Conservation (phyloP, 2,888 invertebrate species). For the Drosophila cognata region DNA sequence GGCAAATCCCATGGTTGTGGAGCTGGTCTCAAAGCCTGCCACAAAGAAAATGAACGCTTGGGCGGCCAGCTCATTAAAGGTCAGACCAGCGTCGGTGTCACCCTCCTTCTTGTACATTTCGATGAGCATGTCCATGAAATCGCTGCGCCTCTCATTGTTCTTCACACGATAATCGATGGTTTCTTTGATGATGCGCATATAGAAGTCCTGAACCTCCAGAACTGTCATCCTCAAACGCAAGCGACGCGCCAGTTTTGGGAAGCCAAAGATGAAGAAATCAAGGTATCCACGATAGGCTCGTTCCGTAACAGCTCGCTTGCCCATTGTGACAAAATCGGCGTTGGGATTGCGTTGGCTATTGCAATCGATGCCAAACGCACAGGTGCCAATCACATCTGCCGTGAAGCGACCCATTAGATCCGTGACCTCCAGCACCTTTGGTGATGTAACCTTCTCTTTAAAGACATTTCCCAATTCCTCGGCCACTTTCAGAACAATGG, state of each 20-base stretch:
- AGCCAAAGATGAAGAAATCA: constrained; percentile 58
- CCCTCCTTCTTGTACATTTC: constrained; percentile 82
- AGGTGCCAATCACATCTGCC: constrained; percentile 86
- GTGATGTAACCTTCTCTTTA: constrained; percentile 43
- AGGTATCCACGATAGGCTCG: constrained; percentile 47
- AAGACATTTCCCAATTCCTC: constrained; percentile 78
- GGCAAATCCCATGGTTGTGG: constrained; percentile 87
- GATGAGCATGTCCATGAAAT: constrained; percentile 87
- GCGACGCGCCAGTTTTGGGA: constrained; percentile 54
- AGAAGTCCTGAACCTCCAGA: constrained; percentile 84
- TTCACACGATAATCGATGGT: constrained; percentile 63
- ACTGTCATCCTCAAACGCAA: constrained; percentile 53
- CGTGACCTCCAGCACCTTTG: constrained; percentile 66
- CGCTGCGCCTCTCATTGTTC: constrained; percentile 85
- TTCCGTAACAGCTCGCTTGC: constrained; percentile 61
- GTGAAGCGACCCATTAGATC: constrained; percentile 85
- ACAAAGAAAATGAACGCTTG: constrained; percentile 81
- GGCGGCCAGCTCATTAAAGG: constrained; percentile 78
- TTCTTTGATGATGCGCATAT: constrained; percentile 71
- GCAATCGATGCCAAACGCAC: constrained; percentile 85
- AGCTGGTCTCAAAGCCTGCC: constrained; percentile 88
- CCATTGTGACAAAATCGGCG: constrained; percentile 83
- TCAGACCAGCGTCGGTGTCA: constrained; percentile 58
- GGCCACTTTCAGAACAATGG: constrained; percentile 69
- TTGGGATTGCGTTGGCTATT: constrained; percentile 78